phyloP scores from a whole-genome alignment of 2,888 invertebrate genomes.

The Hypomecis punctinalis region DNA sequence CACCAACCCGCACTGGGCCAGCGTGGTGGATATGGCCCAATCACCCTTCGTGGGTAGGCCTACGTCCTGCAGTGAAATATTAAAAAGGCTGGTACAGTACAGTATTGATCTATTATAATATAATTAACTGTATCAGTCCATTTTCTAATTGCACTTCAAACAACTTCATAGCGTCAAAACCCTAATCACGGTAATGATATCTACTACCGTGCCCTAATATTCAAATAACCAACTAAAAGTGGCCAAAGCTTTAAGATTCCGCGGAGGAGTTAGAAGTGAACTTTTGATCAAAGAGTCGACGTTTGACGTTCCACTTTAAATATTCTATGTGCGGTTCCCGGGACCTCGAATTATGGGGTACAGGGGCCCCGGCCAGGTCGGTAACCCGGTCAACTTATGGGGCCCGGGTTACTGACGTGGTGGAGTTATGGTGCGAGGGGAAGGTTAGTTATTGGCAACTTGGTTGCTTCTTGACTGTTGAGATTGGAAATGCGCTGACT shows the following conservation, averaged over 20 bases:
- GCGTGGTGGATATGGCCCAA: too few relatives aligned
- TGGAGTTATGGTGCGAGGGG: neutral
- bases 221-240: constrained; percentile 12
- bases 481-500: too few relatives aligned
- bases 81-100: too few relatives aligned
- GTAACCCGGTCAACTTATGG: constrained; percentile 10
- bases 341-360: constrained; percentile 56
- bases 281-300: constrained; percentile 50
- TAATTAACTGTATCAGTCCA: too few relatives aligned
- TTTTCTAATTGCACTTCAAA: neutral
- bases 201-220: too few relatives aligned
- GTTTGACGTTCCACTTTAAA: constrained; percentile 52
- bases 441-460: neutral
- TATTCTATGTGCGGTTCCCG: constrained; percentile 61
- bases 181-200: too few relatives aligned
- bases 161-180: neutral
- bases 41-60: too few relatives aligned
- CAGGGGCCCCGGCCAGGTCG: constrained; percentile 50
- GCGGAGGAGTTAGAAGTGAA: constrained; percentile 33
- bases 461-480: neutral
- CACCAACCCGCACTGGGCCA: too few relatives aligned
- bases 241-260: constrained; percentile 32
- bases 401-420: neutral
- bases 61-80: too few relatives aligned
- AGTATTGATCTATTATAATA: too few relatives aligned